Evolutionary conservation across 1,140 invertebrate genomes (phyloP).

Genomic region (Pantala flavescens): DNA sequence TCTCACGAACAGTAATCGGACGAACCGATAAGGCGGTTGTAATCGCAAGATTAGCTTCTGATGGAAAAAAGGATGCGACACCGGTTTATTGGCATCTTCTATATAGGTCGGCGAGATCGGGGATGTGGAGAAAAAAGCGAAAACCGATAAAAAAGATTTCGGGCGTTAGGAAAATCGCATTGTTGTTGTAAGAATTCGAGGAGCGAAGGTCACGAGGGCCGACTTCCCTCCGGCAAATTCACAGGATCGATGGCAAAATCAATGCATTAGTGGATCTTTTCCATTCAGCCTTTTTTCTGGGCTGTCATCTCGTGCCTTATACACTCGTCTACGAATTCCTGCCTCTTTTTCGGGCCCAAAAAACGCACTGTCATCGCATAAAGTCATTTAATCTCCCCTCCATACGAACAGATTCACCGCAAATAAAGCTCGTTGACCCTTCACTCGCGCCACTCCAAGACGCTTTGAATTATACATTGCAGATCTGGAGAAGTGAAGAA

Average conservation of each 20-base stretch:
- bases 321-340: neutral
- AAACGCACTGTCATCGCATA: too few relatives aligned
- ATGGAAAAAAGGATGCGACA: neutral
- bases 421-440: constrained; percentile 5
- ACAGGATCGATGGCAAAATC: neutral
- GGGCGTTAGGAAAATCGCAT: neutral
- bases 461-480: too few relatives aligned
- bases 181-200: constrained; percentile 6
- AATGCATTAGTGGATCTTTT: neutral
- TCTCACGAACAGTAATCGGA: neutral
- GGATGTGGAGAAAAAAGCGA: neutral
- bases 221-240: neutral
- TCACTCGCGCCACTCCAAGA: neutral
- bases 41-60: too few relatives aligned
- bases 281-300: neutral
- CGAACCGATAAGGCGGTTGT: neutral
- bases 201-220: neutral
- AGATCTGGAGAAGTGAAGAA: too few relatives aligned
- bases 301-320: neutral
- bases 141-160: neutral
- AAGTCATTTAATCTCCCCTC: too few relatives aligned
- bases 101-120: neutral
- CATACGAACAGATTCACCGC: neutral
- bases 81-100: neutral
- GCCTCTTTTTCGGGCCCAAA: neutral